phyloP scores from a whole-genome alignment of 1,140 invertebrate genomes.

The Drosophila elegans region DNA sequence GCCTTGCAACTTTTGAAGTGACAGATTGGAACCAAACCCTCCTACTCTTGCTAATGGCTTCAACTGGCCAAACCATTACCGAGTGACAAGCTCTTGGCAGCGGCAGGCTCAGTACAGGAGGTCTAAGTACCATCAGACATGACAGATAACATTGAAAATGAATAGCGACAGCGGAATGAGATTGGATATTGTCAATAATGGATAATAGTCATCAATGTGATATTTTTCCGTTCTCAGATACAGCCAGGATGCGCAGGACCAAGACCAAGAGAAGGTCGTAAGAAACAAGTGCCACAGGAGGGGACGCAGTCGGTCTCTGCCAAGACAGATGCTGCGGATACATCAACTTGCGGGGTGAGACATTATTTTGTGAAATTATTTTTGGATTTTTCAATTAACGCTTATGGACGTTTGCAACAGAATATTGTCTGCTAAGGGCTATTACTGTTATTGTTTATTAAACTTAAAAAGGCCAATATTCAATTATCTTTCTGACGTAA shows the following conservation, averaged over 20 bases:
- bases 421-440: no score
- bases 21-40: slow-evolving; percentile 14
- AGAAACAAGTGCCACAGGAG: not conserved
- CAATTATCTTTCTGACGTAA: slow-evolving; percentile 6
- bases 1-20: slow-evolving; percentile 1
- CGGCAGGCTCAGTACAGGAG: slow-evolving; percentile 3
- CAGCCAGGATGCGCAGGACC: not conserved
- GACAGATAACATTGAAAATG: slow-evolving; percentile 40
- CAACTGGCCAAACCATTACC: slow-evolving; percentile 25
- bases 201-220: slow-evolving; percentile 38
- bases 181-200: slow-evolving; percentile 41
- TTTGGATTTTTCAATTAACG: slow-evolving; percentile 31
- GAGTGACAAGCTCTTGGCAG: slow-evolving; percentile 16
- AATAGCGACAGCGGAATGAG: slow-evolving; percentile 31
- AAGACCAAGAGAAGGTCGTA: not conserved
- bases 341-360: slow-evolving; percentile 16
- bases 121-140: slow-evolving; percentile 28
- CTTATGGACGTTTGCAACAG: not conserved
- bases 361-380: slow-evolving; percentile 6
- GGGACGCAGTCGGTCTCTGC: slow-evolving; percentile 20
- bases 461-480: slow-evolving; percentile 18
- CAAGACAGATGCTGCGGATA: slow-evolving; percentile 8
- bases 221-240: slow-evolving; percentile 25
- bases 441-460: slow-evolving; percentile 21
- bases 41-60: slow-evolving; percentile 6